A percentile compares a stretch with the other conserved stretches of the same genome.
Evolutionary conservation across 2,888 invertebrate species (phyloP).

Genomic region (Tortricodes alternella): DNA sequence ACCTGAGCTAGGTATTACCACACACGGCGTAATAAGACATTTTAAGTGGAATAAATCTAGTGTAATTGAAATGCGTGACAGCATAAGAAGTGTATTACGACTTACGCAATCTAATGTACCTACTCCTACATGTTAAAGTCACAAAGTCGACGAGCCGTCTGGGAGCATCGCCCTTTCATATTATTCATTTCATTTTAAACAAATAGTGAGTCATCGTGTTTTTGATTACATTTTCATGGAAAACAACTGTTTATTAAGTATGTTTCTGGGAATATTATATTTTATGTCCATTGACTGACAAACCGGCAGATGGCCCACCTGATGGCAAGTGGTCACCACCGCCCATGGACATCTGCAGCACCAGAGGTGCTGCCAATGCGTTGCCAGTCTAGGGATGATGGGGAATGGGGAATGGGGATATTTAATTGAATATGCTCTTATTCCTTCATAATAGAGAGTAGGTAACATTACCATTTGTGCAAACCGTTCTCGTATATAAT

Average conservation of each 20-base stretch:
- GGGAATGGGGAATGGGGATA: too few species aligned
- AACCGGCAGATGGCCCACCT: too few species aligned
- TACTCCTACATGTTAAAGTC: constrained; percentile 7
- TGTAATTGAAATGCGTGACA: constrained; percentile 26
- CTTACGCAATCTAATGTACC: background rate
- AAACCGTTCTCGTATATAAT: too few species aligned
- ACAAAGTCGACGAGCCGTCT: background rate
- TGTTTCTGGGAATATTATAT: too few species aligned
- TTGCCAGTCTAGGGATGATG: too few species aligned
- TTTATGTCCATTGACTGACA: too few species aligned
- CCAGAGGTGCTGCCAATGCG: too few species aligned
- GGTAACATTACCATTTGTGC: too few species aligned
- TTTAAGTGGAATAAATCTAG: constrained; percentile 10
- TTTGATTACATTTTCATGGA: background rate
- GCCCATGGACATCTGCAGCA: too few species aligned
- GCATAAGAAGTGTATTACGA: constrained; percentile 6
- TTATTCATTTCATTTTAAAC: constrained; percentile 3
- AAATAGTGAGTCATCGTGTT: constrained; percentile 7
- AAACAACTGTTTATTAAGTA: background rate
- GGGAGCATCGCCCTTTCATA: constrained; percentile 19
- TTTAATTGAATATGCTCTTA: too few species aligned
- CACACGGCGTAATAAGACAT: background rate
- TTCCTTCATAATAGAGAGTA: too few species aligned
- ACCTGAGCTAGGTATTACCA: constrained; percentile 8
- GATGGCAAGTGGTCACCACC: too few species aligned